Evolutionary conservation across 1,140 invertebrate genomes (phyloP).

Genomic region (Drosophila saltans): DNA sequence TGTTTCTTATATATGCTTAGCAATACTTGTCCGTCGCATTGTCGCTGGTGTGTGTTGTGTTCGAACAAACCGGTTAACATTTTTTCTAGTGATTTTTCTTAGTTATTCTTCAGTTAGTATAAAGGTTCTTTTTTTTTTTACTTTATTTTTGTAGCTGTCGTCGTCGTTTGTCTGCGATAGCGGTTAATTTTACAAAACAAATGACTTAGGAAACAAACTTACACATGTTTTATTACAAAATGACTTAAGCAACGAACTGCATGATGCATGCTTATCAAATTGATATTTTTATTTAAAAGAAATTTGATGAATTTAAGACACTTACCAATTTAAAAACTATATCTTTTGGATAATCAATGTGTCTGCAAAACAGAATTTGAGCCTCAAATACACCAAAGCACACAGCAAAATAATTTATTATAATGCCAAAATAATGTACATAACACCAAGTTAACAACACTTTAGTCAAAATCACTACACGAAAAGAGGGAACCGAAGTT

Average conservation of each 20-base stretch:
- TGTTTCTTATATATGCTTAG: constrained; percentile 18
- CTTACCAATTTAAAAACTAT: neutral
- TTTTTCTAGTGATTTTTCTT: constrained; percentile 74
- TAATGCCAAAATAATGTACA: constrained; percentile 5
- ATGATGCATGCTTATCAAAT: too few species aligned
- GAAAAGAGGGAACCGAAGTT: constrained; percentile 54
- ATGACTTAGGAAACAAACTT: constrained; percentile 15
- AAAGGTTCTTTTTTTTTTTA: constrained; percentile 40
- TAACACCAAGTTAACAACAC: constrained; percentile 5
- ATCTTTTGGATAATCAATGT: neutral
- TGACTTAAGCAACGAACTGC: neutral
- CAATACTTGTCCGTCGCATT: constrained; percentile 49
- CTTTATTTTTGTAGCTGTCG: constrained; percentile 34
- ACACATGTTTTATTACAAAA: neutral
- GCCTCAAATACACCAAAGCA: neutral
- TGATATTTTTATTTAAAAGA: too few species aligned
- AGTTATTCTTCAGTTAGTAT: constrained; percentile 70
- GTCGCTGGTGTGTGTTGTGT: constrained; percentile 63
- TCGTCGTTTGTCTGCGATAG: constrained; percentile 39
- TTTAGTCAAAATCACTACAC: constrained; percentile 11
- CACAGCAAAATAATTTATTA: neutral
- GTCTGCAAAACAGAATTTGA: too few species aligned
- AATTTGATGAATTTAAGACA: neutral
- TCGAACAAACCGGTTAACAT: constrained; percentile 76
- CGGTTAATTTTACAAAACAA: constrained; percentile 36